Evolutionary conservation across 2,797 vertebrate species (phyloP).

Genomic region (Pristis pectinata): DNA sequence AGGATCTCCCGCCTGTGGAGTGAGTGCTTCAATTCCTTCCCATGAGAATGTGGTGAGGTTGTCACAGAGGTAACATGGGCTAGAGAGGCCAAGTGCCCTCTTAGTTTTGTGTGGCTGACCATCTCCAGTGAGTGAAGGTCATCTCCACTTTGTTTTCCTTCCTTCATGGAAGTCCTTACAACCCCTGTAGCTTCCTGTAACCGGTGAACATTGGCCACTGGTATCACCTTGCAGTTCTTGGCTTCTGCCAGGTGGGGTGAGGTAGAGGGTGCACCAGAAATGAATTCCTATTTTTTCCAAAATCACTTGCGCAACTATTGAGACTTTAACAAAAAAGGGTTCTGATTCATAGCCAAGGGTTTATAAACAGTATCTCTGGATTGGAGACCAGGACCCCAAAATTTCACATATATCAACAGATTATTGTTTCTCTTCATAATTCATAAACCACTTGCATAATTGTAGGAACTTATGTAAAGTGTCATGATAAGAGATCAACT

Average conservation of each 20-base stretch:
- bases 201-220: not conserved
- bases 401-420: not conserved
- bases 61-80: not conserved
- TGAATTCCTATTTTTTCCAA: not conserved
- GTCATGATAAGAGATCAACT: not conserved
- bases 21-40: not conserved
- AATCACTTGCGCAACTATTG: not conserved
- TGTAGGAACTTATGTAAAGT: not conserved
- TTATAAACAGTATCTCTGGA: not conserved
- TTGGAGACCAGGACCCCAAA: not conserved
- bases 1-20: not conserved
- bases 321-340: not conserved
- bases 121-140: not conserved
- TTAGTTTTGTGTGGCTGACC: not conserved
- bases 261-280: not conserved
- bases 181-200: not conserved
- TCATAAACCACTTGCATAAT: not conserved
- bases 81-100: not conserved
- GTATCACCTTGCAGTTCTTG: not conserved
- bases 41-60: not conserved
- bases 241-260: not conserved
- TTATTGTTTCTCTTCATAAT: not conserved
- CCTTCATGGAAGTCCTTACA: not conserved
- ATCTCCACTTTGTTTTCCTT: not conserved
- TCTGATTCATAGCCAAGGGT: not conserved